Evolutionary conservation across 2,888 invertebrate genomes (phyloP), one percentile per base, ranked within the genome.

Genomic region (Cremastinae sp.): DNA sequence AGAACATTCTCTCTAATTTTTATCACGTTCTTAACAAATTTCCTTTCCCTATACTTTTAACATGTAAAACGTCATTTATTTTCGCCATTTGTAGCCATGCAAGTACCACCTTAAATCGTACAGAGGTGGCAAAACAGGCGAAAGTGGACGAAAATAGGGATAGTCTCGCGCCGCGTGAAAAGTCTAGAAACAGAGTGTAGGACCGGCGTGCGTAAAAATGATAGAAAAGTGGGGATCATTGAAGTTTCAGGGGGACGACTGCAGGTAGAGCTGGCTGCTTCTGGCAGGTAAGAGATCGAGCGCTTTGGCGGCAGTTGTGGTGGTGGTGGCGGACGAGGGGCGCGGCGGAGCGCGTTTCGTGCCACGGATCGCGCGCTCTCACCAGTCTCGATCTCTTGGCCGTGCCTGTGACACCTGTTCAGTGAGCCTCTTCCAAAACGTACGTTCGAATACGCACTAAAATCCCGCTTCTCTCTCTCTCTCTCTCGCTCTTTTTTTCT

Each of bases 341-440:
- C 62, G 77, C 74, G 68, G 61, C 41, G 51, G 69, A 64, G 65
- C 61, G 79, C 77, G 78, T 79, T 74, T 78, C 69, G 69, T 80
- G 83, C 80, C 70, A 77, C 73, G 80, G 18, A 12, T 10, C 79
- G 62, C 45, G 65, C 49, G 59, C 71, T 74, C 84, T 51, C 22
- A 81, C 81, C 84, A 88, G 88, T 88, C 85, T 86, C 86, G 83
- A 85, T 86, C 84, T 86, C 84, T 86, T 85, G 84, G 84, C 84
- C 86, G 84, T 84, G 84, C 84, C 82, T 84, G 84, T 80, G 83
- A 78, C 79, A 80, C 79, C 80, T 78, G 73, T 58, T 76, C 69
- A 65, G 69, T 76, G 34, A 74, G 69, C 47, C 74, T 70, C 58
- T 47, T 61, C 74, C 70, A 77, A 69, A 28, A 28, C 28, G 77